These are phyloP conservation scores for Calameuta filiformis DNA, from an alignment of 2,888 invertebrate genomes.

Conservation along the genomic window DNA sequence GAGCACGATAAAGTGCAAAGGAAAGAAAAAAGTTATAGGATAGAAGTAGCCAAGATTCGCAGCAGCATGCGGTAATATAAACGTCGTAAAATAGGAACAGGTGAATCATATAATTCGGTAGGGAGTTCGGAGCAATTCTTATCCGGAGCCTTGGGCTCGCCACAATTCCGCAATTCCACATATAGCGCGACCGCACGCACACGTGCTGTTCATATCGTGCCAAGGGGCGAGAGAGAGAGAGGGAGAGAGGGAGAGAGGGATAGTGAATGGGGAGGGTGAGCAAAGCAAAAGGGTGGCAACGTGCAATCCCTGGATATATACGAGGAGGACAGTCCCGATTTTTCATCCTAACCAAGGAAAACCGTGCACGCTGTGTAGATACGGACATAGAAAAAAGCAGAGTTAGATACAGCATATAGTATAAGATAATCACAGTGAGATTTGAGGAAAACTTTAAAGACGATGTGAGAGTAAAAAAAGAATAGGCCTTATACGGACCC, in stretches of 20 bases:
- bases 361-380: not conserved
- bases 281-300: not conserved
- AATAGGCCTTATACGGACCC: slow-evolving; percentile 6
- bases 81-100: slow-evolving; percentile 66
- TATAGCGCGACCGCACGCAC: slow-evolving; percentile 42
- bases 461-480: not conserved
- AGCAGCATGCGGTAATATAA: slow-evolving; percentile 59
- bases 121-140: slow-evolving; percentile 56
- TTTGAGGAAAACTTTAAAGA: not conserved
- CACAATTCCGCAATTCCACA: slow-evolving; percentile 34
- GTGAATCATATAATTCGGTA: slow-evolving; percentile 64
- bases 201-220: slow-evolving; percentile 57
- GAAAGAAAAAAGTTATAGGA: slow-evolving; percentile 30
- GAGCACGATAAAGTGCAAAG: slow-evolving; percentile 29
- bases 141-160: slow-evolving; percentile 15
- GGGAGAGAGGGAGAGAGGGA: not conserved
- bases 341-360: not conserved
- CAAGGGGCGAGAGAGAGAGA: not conserved
- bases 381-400: not conserved
- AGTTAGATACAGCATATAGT: not conserved
- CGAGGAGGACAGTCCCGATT: not conserved
- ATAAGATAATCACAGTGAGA: not conserved
- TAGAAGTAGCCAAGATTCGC: slow-evolving; percentile 50
- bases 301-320: not conserved
- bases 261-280: not conserved